phyloP scores from a whole-genome alignment of 2,797 vertebrate species.

The Spondyliosoma cantharus region DNA sequence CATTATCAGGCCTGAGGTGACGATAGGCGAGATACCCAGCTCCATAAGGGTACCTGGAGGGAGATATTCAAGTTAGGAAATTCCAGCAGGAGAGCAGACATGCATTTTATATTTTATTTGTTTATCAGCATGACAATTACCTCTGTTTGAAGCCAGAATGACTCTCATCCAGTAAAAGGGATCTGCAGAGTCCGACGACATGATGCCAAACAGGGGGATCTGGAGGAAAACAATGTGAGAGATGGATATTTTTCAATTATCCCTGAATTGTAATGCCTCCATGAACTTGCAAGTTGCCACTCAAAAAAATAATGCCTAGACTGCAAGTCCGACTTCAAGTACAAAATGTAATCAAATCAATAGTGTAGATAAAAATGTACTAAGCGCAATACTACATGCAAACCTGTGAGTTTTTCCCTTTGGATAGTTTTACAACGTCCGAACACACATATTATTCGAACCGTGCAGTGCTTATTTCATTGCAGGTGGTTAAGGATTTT shows the following conservation, averaged over 20 bases:
- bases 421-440: background rate
- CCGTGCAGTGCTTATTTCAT: background rate
- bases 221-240: conserved; percentile 63
- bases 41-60: conserved; percentile 96
- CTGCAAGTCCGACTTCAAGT: background rate
- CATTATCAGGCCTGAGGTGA: conserved; percentile 99
- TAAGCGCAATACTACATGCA: background rate
- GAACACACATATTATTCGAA: background rate
- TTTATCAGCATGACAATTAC: conserved; percentile 72
- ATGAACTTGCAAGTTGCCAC: background rate
- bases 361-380: background rate
- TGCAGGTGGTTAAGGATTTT: background rate
- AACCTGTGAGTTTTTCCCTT: background rate
- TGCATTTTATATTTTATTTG: background rate
- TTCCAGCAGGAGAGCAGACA: background rate
- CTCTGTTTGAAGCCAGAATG: conserved; percentile 98
- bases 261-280: background rate
- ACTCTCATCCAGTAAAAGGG: conserved; percentile 99
- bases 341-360: background rate
- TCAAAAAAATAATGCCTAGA: background rate
- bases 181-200: conserved; percentile 99
- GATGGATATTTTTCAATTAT: background rate
- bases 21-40: conserved; percentile 97
- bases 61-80: conserved; percentile 39
- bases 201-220: conserved; percentile 99